phyloP scores from a whole-genome alignment of 2,797 vertebrate species.

The Manis crassicaudata region DNA sequence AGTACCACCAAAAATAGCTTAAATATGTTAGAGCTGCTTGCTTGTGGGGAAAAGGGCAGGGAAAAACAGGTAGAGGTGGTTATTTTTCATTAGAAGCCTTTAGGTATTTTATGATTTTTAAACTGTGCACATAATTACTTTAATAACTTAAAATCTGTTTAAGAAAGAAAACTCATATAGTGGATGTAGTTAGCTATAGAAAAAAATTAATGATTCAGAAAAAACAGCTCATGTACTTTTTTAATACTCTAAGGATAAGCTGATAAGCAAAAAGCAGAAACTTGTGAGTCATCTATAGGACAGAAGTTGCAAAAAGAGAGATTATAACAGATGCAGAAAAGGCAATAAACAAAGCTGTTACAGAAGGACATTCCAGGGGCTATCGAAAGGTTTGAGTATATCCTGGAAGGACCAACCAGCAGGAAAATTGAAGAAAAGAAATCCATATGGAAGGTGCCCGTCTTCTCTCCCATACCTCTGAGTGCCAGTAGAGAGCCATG shows the following conservation, averaged over 20 bases:
- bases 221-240: slow-evolving; percentile 17
- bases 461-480: not conserved
- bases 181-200: not conserved
- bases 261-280: not conserved
- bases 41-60: not conserved
- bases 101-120: not conserved
- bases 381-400: not conserved
- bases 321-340: not conserved
- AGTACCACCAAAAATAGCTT: not conserved
- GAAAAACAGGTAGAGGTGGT: not conserved
- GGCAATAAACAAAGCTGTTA: not conserved
- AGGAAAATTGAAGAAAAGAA: not conserved
- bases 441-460: fast-evolving
- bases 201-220: slow-evolving; percentile 32
- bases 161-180: slow-evolving; percentile 37
- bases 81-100: slow-evolving; percentile 24
- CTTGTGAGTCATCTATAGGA: not conserved
- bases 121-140: slow-evolving; percentile 4
- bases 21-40: not conserved
- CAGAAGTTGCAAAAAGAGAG: not conserved
- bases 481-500: not conserved
- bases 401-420: not conserved
- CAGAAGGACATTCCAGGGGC: not conserved
- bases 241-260: not conserved
- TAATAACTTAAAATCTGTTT: slow-evolving; percentile 3